Evolutionary conservation across 1,140 invertebrate species (phyloP).

Genomic region (Plodia interpunctella): DNA sequence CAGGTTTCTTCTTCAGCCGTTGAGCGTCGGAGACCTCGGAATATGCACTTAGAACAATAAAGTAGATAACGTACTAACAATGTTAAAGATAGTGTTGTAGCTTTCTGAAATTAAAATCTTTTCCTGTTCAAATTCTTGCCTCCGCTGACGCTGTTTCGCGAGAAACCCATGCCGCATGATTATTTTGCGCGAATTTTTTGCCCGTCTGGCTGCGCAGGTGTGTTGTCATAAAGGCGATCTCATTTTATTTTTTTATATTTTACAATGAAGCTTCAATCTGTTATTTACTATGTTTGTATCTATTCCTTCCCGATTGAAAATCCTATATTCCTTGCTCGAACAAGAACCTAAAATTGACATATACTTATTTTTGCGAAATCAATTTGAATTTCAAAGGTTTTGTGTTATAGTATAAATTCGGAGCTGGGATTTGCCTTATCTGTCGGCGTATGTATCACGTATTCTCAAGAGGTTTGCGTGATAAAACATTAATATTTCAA

Average conservation of each 20-base stretch:
- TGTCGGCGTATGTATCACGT: no score
- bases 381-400: background rate
- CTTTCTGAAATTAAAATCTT: constrained; percentile 22
- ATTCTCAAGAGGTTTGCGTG: background rate
- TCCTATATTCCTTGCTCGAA: background rate
- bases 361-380: background rate
- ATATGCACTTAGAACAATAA: no score
- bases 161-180: constrained; percentile 14
- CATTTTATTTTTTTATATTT: constrained; percentile 39
- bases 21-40: no score
- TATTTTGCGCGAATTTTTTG: constrained; percentile 42
- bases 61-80: background rate
- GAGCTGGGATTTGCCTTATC: background rate
- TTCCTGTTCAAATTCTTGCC: constrained; percentile 23
- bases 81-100: constrained; percentile 1
- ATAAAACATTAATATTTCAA: constrained; percentile 22
- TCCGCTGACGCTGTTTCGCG: background rate
- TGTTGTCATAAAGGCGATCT: constrained; percentile 28
- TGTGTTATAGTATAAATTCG: background rate
- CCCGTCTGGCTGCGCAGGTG: constrained; percentile 50
- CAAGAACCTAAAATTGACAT: background rate
- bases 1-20: no score
- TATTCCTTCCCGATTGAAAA: constrained; percentile 18
- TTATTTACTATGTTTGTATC: constrained; percentile 40
- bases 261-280: constrained; percentile 36